These are phyloP conservation scores for Lagorchestes hirsutus DNA, from an alignment of 2,797 vertebrate species.

Conservation along the genomic window DNA sequence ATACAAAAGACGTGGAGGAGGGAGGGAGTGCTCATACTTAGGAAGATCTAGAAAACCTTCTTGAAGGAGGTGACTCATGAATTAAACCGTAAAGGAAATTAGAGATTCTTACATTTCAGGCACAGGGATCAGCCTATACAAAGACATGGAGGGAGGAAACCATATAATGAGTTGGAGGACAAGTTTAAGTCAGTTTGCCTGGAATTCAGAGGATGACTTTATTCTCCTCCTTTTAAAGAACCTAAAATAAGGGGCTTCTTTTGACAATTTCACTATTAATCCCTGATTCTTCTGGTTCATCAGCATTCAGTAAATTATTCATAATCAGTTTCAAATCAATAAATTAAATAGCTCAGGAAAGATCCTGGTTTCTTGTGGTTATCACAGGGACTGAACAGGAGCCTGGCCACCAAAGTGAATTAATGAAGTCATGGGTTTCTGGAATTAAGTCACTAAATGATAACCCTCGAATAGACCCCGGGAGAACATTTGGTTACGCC, in stretches of 20 bases:
- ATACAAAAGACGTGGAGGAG: background rate
- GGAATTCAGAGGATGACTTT: conserved; percentile 46
- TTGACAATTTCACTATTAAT: conserved; percentile 68
- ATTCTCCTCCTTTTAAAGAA: conserved; percentile 15
- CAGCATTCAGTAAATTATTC: conserved; percentile 68
- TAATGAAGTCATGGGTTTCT: conserved; percentile 74
- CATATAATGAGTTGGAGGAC: background rate
- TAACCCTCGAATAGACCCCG: conserved; percentile 36
- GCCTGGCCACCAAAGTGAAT: conserved; percentile 62
- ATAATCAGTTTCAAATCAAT: conserved; percentile 75
- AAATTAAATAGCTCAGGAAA: conserved; percentile 69
- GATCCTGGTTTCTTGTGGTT: conserved; percentile 35
- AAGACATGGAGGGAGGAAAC: background rate
- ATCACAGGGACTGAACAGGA: conserved; percentile 57
- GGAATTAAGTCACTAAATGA: conserved; percentile 72
- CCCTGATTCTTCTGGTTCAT: conserved; percentile 53
- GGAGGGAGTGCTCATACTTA: background rate
- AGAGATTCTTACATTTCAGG: background rate
- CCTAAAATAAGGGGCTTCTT: conserved; percentile 69
- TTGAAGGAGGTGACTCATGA: background rate
- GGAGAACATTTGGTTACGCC: conserved; percentile 31
- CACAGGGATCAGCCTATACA: background rate
- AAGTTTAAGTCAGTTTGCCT: background rate
- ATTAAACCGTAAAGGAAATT: background rate
- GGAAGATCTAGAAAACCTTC: background rate